Conservation (phyloP, 2,888 invertebrate genomes). For the Loripinus fragilis region DNA sequence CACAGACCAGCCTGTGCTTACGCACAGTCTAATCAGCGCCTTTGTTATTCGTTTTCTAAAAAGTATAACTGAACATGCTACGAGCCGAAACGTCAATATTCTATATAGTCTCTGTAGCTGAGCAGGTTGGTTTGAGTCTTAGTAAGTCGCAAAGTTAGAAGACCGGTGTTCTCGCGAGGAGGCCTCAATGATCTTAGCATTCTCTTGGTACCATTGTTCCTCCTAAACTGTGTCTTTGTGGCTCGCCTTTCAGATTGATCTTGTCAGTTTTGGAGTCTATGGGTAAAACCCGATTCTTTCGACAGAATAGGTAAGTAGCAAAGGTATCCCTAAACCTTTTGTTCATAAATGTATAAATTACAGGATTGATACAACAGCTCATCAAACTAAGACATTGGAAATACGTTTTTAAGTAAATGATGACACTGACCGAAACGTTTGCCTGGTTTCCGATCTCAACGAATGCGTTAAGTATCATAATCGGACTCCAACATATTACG, state of each 20-base stretch:
- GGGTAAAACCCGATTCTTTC: conserved; percentile 20
- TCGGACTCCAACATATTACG: conserved; percentile 71
- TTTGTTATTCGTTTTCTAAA: too few species aligned
- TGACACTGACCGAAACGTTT: conserved; percentile 22
- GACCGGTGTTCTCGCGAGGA: too few species aligned
- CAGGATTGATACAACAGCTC: conserved; percentile 72
- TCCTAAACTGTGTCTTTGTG: neutral
- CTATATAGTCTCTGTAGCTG: too few species aligned
- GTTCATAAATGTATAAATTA: conserved; percentile 75
- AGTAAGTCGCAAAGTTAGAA: too few species aligned
- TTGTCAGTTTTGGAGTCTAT: neutral
- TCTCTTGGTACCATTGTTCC: conserved; percentile 5
- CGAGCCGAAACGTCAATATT: too few species aligned
- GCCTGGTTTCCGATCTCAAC: conserved; percentile 29
- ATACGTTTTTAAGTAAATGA: conserved; percentile 59
- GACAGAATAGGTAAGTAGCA: conserved; percentile 42
- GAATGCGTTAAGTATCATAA: conserved; percentile 62
- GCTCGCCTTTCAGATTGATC: neutral
- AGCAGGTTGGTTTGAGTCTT: too few species aligned
- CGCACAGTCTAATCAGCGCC: too few species aligned
- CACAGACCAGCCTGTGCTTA: too few species aligned
- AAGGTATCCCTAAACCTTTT: conserved; percentile 65
- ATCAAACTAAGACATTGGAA: conserved; percentile 69
- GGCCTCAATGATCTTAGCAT: neutral
- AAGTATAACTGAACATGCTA: too few species aligned